Percentiles rank a stretch among this genome's conserved stretches.
Conservation (phyloP, 2,113 vertebrate species). For the Cynocephalus volans region DNA sequence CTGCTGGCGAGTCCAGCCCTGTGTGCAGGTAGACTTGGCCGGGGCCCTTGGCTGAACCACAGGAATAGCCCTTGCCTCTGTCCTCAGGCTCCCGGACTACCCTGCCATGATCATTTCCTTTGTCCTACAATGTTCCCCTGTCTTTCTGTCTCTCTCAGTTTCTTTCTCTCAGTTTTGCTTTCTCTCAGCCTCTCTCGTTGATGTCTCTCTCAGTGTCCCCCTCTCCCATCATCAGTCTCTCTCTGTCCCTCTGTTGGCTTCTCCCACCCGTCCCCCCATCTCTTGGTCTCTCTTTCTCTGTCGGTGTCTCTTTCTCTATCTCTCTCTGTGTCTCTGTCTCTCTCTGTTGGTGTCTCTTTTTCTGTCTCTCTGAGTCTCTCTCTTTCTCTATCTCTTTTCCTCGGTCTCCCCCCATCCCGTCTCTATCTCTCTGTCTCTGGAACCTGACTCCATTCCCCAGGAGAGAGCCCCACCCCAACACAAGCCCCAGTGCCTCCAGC, state of each 20-base stretch:
- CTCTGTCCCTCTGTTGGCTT: neutral
- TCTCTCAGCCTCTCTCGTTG: neutral
- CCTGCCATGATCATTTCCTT: neutral
- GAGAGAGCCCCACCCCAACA: too few relatives aligned
- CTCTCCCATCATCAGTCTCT: neutral
- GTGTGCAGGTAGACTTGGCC: neutral
- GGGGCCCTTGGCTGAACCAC: neutral
- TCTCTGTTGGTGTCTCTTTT: neutral
- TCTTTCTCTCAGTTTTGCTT: too few relatives aligned
- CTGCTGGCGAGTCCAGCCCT: neutral
- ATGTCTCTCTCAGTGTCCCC: neutral
- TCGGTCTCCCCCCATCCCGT: neutral
- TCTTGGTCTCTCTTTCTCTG: neutral
- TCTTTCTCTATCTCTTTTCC: neutral
- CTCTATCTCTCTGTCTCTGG: neutral
- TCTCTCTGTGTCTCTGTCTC: neutral
- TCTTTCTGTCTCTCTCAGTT: neutral
- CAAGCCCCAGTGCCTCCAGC: too few relatives aligned
- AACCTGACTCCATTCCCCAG: too few relatives aligned
- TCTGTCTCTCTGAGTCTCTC: neutral
- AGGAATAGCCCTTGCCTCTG: neutral
- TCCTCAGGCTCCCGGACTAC: neutral
- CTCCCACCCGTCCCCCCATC: neutral
- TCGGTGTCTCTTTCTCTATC: neutral
- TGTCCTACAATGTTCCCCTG: neutral